These are phyloP conservation scores for Lerista edwardsae DNA, from an alignment of 2,797 vertebrate genomes.

Conservation along the genomic window DNA sequence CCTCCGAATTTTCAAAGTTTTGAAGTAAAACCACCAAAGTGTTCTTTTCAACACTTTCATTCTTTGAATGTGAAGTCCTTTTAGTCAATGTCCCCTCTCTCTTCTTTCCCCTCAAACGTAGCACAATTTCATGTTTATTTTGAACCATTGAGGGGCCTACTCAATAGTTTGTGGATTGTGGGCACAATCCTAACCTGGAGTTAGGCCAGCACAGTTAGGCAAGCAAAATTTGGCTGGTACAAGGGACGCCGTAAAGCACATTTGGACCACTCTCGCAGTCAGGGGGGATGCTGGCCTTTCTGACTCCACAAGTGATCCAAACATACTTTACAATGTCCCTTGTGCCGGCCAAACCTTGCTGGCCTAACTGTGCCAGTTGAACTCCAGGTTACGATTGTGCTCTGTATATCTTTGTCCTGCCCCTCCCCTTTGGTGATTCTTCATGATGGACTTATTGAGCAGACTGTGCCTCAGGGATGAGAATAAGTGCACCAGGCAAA, in stretches of 20 bases:
- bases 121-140: neutral
- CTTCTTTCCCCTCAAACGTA: neutral
- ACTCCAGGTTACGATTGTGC: too few relatives aligned
- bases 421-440: neutral
- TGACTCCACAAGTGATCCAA: too few relatives aligned
- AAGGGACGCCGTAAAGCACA: too few relatives aligned
- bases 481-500: neutral
- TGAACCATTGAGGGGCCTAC: neutral
- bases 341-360: too few relatives aligned
- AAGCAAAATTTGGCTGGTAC: too few relatives aligned
- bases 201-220: too few relatives aligned
- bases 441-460: neutral
- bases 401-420: neutral
- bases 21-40: neutral
- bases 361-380: too few relatives aligned
- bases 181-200: too few relatives aligned
- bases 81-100: neutral
- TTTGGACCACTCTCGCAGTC: too few relatives aligned
- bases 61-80: neutral
- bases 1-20: neutral
- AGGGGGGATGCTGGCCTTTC: too few relatives aligned
- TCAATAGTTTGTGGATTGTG: too few relatives aligned
- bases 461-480: slow-evolving; percentile 7
- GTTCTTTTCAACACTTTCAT: neutral
- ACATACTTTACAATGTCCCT: too few relatives aligned